These are phyloP conservation scores for Amaurobius ferox DNA, from an alignment of 2,888 invertebrate genomes.

Conservation along the genomic window DNA sequence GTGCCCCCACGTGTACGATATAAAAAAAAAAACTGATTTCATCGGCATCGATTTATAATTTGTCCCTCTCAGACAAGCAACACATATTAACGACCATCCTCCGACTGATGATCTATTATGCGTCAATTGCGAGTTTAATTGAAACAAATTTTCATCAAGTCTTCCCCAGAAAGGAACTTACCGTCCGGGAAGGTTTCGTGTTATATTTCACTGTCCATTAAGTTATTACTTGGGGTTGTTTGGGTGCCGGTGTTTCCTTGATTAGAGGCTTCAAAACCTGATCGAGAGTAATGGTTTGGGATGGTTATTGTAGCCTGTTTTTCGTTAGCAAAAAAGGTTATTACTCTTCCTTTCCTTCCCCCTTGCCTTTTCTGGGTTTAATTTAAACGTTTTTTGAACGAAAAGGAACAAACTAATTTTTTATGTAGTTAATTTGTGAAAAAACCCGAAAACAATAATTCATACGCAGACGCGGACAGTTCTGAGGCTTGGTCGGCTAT, in stretches of 20 bases:
- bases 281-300: slow-evolving; percentile 64
- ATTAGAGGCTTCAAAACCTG: slow-evolving; percentile 68
- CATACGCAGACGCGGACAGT: slow-evolving; percentile 9
- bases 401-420: slow-evolving; percentile 63
- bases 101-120: slow-evolving; percentile 60
- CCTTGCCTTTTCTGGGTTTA: slow-evolving; percentile 42
- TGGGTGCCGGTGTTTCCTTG: slow-evolving; percentile 45
- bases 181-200: slow-evolving; percentile 23
- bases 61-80: slow-evolving; percentile 63
- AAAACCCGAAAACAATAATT: slow-evolving; percentile 45
- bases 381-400: slow-evolving; percentile 70
- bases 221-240: slow-evolving; percentile 66
- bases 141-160: slow-evolving; percentile 71
- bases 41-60: slow-evolving; percentile 67
- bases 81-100: slow-evolving; percentile 64
- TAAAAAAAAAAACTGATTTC: slow-evolving; percentile 6
- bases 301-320: slow-evolving; percentile 66
- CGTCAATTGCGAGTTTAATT: slow-evolving; percentile 71
- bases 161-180: not conserved
- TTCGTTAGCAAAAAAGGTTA: slow-evolving; percentile 70
- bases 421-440: slow-evolving; percentile 68
- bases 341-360: slow-evolving; percentile 42
- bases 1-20: not conserved
- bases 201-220: slow-evolving; percentile 71
- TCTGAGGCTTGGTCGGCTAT: not conserved